These are phyloP conservation scores for Diaprepes abbreviatus DNA, from an alignment of 2,888 invertebrate species.

Conservation along the genomic window DNA sequence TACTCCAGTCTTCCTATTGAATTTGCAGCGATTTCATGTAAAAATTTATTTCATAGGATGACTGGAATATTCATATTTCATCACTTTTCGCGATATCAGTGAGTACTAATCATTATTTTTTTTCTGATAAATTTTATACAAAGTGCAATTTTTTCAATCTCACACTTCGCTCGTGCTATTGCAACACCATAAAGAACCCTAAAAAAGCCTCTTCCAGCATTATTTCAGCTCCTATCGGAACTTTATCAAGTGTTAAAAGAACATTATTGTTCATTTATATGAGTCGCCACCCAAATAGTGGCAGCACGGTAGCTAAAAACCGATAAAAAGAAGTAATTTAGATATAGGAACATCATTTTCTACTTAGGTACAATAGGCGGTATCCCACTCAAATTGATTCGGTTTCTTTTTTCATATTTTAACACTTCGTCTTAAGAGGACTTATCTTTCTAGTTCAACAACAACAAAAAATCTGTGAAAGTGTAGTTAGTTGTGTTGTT, in stretches of 20 bases:
- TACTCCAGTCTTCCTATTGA: too few species aligned
- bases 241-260: constrained; percentile 58
- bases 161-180: background rate
- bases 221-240: constrained; percentile 49
- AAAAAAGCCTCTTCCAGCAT: constrained; percentile 14
- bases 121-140: too few species aligned
- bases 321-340: constrained; percentile 58
- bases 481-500: background rate
- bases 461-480: background rate
- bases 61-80: too few species aligned
- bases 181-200: background rate
- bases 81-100: too few species aligned
- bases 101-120: too few species aligned
- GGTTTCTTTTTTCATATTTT: constrained; percentile 24
- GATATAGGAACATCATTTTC: constrained; percentile 59
- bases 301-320: constrained; percentile 56
- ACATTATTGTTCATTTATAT: constrained; percentile 59
- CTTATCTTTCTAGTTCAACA: background rate
- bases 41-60: too few species aligned
- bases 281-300: constrained; percentile 58
- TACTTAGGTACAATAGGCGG: constrained; percentile 56
- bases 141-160: background rate
- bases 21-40: too few species aligned
- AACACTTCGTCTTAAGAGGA: constrained; percentile 27
- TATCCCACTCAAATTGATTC: constrained; percentile 33